phyloP scores from a whole-genome alignment of 2,888 invertebrate species.

The Andrena trimmerana region DNA sequence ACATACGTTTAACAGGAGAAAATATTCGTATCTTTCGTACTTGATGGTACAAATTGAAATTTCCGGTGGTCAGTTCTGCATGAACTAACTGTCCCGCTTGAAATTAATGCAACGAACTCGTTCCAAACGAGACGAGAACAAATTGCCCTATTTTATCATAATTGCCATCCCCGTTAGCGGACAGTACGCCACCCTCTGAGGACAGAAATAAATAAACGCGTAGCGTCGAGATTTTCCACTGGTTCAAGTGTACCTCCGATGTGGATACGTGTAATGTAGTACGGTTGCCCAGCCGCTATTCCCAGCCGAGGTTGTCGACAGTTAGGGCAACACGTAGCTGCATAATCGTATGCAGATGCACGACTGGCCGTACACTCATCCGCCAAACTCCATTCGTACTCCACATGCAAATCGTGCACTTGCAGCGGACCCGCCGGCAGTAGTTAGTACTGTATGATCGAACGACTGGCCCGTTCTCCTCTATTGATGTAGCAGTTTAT shows the following conservation, averaged over 20 bases:
- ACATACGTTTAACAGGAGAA: neutral
- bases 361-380: conserved; percentile 69
- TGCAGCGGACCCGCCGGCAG: conserved; percentile 55
- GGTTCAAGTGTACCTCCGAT: conserved; percentile 32
- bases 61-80: neutral
- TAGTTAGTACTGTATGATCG: conserved; percentile 70
- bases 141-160: neutral
- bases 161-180: neutral
- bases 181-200: neutral
- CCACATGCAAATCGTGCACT: conserved; percentile 78
- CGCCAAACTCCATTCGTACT: conserved; percentile 78
- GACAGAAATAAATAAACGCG: conserved; percentile 30
- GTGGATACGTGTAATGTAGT: conserved; percentile 39
- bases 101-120: neutral
- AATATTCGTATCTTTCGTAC: neutral
- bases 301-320: conserved; percentile 68
- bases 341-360: conserved; percentile 80
- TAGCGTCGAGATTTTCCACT: conserved; percentile 28
- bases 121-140: conserved; percentile 3
- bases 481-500: conserved; percentile 57
- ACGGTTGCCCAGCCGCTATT: conserved; percentile 11
- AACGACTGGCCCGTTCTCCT: conserved; percentile 51
- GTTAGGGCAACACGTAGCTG: conserved; percentile 77
- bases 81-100: neutral
- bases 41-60: neutral